Conservation (phyloP, 2,888 invertebrate species). For the Anodontia alba region DNA sequence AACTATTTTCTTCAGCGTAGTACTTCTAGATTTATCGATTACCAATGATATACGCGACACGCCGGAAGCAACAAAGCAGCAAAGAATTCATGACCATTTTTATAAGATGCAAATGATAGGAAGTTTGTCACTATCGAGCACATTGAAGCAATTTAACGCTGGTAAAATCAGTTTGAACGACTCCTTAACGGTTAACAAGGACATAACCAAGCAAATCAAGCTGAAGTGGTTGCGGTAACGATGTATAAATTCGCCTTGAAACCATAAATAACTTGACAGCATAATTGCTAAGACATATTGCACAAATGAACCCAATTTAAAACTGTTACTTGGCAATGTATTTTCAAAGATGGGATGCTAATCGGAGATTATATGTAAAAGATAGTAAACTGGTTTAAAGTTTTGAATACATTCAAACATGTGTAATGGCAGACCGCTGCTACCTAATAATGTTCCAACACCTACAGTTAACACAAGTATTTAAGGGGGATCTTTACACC, state of each 20-base stretch:
- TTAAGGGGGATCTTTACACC: no score
- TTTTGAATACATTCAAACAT: no score
- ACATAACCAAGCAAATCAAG: not conserved
- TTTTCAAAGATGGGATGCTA: no score
- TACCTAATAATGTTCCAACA: no score
- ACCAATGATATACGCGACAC: not conserved
- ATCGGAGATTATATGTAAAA: no score
- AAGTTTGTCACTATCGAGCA: constrained; percentile 15
- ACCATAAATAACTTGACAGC: not conserved
- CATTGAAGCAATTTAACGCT: constrained; percentile 7
- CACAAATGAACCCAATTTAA: no score
- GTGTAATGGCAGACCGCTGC: no score
- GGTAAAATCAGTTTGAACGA: constrained; percentile 12
- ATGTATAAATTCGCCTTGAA: not conserved
- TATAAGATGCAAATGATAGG: constrained; percentile 11
- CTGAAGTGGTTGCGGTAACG: not conserved
- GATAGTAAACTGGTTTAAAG: no score
- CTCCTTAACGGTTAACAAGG: constrained; percentile 4
- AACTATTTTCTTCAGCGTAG: constrained; percentile 3
- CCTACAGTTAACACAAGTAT: no score
- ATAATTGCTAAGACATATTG: not conserved
- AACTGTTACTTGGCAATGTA: no score
- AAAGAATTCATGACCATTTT: not conserved
- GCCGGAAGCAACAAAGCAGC: constrained; percentile 13
- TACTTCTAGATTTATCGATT: not conserved